Conservation (phyloP, 1,140 invertebrate genomes). For the Brachionus sp. region DNA sequence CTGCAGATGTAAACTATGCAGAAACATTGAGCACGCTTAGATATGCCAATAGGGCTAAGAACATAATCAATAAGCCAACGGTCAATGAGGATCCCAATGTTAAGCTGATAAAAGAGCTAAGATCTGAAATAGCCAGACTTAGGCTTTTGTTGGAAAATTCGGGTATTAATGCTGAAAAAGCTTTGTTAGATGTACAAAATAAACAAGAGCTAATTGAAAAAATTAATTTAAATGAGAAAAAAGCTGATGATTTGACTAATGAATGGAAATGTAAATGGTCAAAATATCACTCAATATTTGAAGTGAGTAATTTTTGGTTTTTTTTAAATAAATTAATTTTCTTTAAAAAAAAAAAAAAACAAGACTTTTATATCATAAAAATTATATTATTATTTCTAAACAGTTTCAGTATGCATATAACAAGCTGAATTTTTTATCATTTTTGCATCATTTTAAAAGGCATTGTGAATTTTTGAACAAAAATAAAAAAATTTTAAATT, state of each 20-base stretch:
- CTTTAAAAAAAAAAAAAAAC: not conserved
- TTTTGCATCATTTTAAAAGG: too few relatives aligned
- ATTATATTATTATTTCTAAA: too few relatives aligned
- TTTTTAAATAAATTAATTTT: not conserved
- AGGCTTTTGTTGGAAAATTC: not conserved
- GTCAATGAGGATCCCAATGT: constrained; percentile 66
- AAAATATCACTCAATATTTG: constrained; percentile 2
- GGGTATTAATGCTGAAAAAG: not conserved
- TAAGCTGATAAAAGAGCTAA: constrained; percentile 64
- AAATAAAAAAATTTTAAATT: too few relatives aligned
- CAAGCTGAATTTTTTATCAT: too few relatives aligned
- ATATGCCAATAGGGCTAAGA: constrained; percentile 66
- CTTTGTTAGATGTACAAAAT: not conserved
- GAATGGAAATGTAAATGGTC: constrained; percentile 43
- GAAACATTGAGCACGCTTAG: constrained; percentile 67
- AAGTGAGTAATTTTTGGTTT: not conserved
- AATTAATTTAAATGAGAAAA: not conserved
- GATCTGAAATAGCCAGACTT: constrained; percentile 62
- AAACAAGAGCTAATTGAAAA: not conserved
- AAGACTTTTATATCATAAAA: too few relatives aligned
- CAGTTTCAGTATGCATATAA: too few relatives aligned
- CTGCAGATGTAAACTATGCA: constrained; percentile 68
- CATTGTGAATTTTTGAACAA: too few relatives aligned
- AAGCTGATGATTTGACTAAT: not conserved
- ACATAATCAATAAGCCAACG: constrained; percentile 64